phyloP scores from a whole-genome alignment of 1,140 invertebrate species.

The Plodia interpunctella region DNA sequence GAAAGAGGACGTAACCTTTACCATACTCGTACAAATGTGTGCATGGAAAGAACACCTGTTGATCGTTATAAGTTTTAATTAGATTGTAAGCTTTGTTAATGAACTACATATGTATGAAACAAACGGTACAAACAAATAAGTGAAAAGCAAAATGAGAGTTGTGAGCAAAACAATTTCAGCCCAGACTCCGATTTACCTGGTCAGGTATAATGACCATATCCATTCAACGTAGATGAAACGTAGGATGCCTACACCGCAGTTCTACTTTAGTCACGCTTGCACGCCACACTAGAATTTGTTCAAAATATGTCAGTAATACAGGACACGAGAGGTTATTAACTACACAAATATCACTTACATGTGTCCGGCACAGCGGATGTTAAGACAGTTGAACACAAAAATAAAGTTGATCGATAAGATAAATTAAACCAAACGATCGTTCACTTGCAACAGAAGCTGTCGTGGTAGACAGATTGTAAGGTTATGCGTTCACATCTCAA shows the following conservation, averaged over 20 bases:
- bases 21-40: neutral
- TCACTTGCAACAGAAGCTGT: conserved; percentile 63
- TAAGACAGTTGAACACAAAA: conserved; percentile 38
- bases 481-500: conserved; percentile 71
- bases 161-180: too few species aligned
- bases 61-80: conserved; percentile 10
- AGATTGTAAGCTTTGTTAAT: too few species aligned
- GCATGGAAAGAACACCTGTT: conserved; percentile 25
- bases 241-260: conserved; percentile 15
- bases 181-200: conserved; percentile 30
- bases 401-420: conserved; percentile 41
- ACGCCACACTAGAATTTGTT: conserved; percentile 38
- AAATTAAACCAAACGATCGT: conserved; percentile 44
- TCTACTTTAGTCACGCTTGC: conserved; percentile 41
- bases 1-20: neutral
- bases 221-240: conserved; percentile 24
- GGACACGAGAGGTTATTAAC: conserved; percentile 44
- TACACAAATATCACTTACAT: conserved; percentile 66
- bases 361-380: conserved; percentile 37
- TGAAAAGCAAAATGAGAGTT: too few species aligned
- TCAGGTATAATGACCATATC: conserved; percentile 48
- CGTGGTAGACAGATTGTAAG: conserved; percentile 60
- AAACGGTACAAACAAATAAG: too few species aligned
- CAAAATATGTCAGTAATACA: conserved; percentile 44
- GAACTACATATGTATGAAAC: neutral